Base-by-base conservation (phyloP, 2,797 vertebrate species). In the Simalia tracyae region DNA sequence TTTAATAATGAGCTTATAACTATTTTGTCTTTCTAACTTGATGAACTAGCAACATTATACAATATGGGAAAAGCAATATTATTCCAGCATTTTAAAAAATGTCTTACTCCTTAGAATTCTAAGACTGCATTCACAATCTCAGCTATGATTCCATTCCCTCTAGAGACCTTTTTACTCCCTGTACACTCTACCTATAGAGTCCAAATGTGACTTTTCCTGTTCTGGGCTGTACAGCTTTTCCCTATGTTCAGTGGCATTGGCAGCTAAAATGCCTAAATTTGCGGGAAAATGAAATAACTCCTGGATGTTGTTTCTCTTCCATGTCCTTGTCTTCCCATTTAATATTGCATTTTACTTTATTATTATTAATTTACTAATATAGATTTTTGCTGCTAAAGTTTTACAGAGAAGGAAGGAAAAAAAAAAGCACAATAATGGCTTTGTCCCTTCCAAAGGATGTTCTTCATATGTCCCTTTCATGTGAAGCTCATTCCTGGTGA, bases 11-110 rank as follows among this genome's bases (percentile, higher is more conserved):
- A 86, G 88, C 95, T 4, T 6, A 54, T 36, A 93, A 28, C 64
- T 89, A 2, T 84, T 26, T 31, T 86, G 93, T 46, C 61, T 89
- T 89, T 19, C 89, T 3, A 93, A 85, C 7, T 54, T 94, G 89
- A 93, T 93, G 56, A 87, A 95, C 6, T 89, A 92, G 93, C 66
- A 6, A 36, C 61, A 3, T 87, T 93, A 91, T 92, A 22, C 81
- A 95, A 64, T 90, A 92, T 86, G 46, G 50, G 87, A 96, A 95
- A 95, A 92, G 59, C 87, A 93, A 22, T 87, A 76, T 94, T 93
- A 22, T 85, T 8, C 56, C 60, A 24, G 76, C 92, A 94, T 95
- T 93, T 84, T 11, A 93, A 92, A 63, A 54, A 63, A 42, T 87
- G 76, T 72, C 15, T 14, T 31, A 12, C 56, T 17, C 26, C 22